Evolutionary conservation across 1,140 invertebrate species (phyloP), one percentile per base, ranked within the genome.

Genomic region (Tetragonula clypearis): DNA sequence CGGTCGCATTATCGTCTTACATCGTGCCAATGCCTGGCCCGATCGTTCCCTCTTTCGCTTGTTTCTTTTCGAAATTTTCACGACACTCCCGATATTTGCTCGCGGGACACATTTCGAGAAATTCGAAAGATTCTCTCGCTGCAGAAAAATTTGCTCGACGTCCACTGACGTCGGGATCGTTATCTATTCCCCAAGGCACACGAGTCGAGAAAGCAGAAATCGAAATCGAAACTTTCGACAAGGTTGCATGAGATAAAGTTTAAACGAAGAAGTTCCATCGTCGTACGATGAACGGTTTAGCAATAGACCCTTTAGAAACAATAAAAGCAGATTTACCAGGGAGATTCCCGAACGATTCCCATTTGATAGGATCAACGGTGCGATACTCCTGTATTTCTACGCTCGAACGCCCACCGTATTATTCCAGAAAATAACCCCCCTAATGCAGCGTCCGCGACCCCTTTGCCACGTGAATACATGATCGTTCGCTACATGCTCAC

Each of bases 1-100:
- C 86, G 84, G 85, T 83, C 75, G 82, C 83, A 86, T 90, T 92
- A 94, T 94, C 94, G 80, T 82, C 86, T 94, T 94, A 93, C 94
- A 88, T 89, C 84, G 80, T 84, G 62, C 72, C 80, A 75, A 87
- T 76, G 73, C 80, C 71, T 75, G 60, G 60, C 56, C 17, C 53
- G 73, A 87, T 80, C 83, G 35, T 73, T 78, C 53, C 35, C 4
- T 30, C 26, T 5, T 17, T 15, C 17, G 0, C 49, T 0, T 15
- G 21, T 23, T n/a, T 17, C 35, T 26, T 53, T 15, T 21, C 15
- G 14, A 60, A 30, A 53, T 62, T 49, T 58, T 5, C 4, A 15
- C 11, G 5, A 53, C 1, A 11, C 17, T 41, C 26, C 68, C 53
- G 14, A 30, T 30, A 30, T 30, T 53, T 23, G 23, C 60, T 55